Base-by-base conservation (phyloP, 1,140 invertebrate genomes). In the Macrosteles quadrilineatus region DNA sequence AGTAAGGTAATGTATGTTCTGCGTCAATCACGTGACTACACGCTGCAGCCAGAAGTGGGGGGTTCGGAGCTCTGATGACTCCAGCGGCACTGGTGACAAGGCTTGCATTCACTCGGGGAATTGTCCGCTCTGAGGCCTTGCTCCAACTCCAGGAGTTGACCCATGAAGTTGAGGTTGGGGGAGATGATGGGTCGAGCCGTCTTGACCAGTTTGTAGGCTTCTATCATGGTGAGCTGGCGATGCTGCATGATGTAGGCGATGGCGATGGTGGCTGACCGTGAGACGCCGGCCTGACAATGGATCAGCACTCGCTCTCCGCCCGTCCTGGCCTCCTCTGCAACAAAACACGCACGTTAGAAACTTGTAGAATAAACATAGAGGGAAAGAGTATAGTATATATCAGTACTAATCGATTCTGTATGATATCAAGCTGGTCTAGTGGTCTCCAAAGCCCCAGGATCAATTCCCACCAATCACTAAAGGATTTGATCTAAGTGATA, bases 111-210 rank as follows among this genome's bases (percentile, higher is more conserved):
- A 27, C 78, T 55, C 63, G 63, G 66, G 32, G 25, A 67, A 25
- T 30, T 73, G 36, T 67, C 82, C 70, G 80, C 84, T 29, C 84
- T 83, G 69, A 92, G 78, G 67, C 83, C 86, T 75, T 93, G 87
- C 78, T 97, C 94, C 75, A 95, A 87, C 77, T 98, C 94, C 40
- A 94, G 82, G 74, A 99, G 84, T 81, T 98, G 96, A 11, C 91
- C 94, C 90, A 99, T 96, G 82, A 99, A 99, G 79, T 98, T 98
- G 55, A 98, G 87, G 82, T 99, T 97, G 0, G 96, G 96, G 57
- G 95, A 96, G 75, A 98, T 97, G 79, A 98, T 97, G 30, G 90
- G 87, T 59, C 96, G 85, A 55, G 90, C 89, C 55, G 86, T 86
- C 78, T 97, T 95, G 40, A 98, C 95, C 76, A 91, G 87, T 74